Conservation (phyloP, 2,888 invertebrate genomes). For the Mechanitis messenoides region DNA sequence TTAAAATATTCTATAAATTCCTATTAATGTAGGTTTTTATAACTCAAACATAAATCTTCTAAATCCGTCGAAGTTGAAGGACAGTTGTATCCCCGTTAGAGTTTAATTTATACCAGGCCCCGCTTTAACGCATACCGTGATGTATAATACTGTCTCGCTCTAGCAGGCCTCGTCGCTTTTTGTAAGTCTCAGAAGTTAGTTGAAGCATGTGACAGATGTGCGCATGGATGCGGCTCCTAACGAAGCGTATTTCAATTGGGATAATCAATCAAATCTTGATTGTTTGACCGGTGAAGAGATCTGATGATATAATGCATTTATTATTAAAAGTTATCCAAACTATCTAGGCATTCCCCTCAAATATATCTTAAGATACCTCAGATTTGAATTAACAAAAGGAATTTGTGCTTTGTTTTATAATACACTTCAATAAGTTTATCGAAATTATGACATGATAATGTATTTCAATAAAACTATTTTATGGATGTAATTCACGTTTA, state of each 20-base stretch:
- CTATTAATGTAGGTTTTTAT: conserved; percentile 29
- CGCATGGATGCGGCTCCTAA: conserved; percentile 70
- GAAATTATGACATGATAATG: too few relatives aligned
- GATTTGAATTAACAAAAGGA: too few relatives aligned
- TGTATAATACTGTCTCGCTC: conserved; percentile 50
- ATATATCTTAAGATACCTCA: too few relatives aligned
- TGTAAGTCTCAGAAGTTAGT: conserved; percentile 66
- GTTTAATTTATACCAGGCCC: conserved; percentile 51
- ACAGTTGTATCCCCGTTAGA: conserved; percentile 47
- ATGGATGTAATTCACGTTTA: too few relatives aligned
- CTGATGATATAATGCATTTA: conserved; percentile 11
- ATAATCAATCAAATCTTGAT: conserved; percentile 74
- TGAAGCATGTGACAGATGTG: conserved; percentile 73
- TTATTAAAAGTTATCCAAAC: too few relatives aligned
- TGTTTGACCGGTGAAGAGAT: conserved; percentile 59
- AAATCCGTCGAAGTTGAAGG: conserved; percentile 52
- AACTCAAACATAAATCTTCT: conserved; percentile 35
- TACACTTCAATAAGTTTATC: too few relatives aligned
- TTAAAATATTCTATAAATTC: conserved; percentile 24
- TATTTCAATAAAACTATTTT: too few relatives aligned
- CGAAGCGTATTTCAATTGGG: conserved; percentile 69
- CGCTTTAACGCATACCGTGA: conserved; percentile 35
- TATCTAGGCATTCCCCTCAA: too few relatives aligned
- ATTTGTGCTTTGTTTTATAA: too few relatives aligned
- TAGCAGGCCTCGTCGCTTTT: conserved; percentile 59